Conservation (phyloP, 2,888 invertebrate species). For the Amphimallon solstitiale region DNA sequence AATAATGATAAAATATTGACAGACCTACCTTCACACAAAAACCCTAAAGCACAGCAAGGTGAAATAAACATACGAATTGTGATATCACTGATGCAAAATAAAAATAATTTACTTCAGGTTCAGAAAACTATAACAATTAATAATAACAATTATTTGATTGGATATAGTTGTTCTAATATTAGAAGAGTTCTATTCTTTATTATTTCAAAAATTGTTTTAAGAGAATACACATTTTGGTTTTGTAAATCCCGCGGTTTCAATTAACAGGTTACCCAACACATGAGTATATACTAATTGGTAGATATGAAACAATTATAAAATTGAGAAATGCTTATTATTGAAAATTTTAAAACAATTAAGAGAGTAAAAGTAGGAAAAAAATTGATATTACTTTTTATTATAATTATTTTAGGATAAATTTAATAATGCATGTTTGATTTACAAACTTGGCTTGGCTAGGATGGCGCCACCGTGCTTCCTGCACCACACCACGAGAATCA, state of each 20-base stretch:
- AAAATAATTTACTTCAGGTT: neutral
- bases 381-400: too few species aligned
- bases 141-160: neutral
- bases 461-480: constrained; percentile 39
- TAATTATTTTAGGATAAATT: too few species aligned
- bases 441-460: too few species aligned
- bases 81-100: neutral
- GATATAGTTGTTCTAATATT: too few species aligned
- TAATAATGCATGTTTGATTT: neutral
- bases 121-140: neutral
- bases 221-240: neutral
- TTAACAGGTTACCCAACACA: neutral
- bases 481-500: constrained; percentile 40
- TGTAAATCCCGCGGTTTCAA: constrained; percentile 2
- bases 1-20: constrained; percentile 43
- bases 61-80: constrained; percentile 31
- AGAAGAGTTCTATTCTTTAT: too few species aligned
- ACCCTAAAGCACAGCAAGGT: constrained; percentile 23
- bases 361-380: neutral
- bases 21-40: constrained; percentile 44
- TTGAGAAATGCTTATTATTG: too few species aligned
- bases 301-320: too few species aligned
- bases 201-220: too few species aligned
- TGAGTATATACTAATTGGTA: too few species aligned
- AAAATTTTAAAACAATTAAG: neutral